Evolutionary conservation across 2,113 vertebrate genomes (phyloP).

Genomic region (Amphiprion ocellaris): DNA sequence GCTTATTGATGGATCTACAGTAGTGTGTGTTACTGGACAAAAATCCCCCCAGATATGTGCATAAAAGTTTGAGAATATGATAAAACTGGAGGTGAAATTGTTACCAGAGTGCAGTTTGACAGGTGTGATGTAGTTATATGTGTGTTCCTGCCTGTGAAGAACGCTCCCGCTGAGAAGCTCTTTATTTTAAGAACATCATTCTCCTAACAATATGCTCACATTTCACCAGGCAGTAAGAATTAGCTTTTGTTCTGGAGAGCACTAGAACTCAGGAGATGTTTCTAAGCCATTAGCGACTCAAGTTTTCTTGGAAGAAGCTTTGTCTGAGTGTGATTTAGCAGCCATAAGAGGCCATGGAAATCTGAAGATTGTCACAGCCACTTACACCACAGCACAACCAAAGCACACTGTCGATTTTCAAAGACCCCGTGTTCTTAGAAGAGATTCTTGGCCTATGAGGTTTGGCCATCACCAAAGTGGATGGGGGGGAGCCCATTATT

Average conservation of each 20-base stretch:
- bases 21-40: neutral
- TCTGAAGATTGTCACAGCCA: neutral
- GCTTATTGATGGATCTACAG: slow-evolving; percentile 33
- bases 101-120: neutral
- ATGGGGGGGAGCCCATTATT: neutral
- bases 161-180: neutral
- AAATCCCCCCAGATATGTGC: slow-evolving; percentile 10
- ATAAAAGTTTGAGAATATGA: slow-evolving; percentile 19
- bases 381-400: slow-evolving; percentile 11
- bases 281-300: slow-evolving; percentile 2
- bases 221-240: neutral
- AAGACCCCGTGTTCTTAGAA: neutral
- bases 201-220: slow-evolving; percentile 9
- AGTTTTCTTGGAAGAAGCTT: neutral
- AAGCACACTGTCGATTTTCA: neutral
- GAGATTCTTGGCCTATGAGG: neutral
- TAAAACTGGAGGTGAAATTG: neutral
- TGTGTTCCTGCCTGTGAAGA: neutral
- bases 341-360: neutral
- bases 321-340: neutral
- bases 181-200: slow-evolving; percentile 2
- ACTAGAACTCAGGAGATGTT: neutral
- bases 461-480: neutral
- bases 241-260: slow-evolving; percentile 2
- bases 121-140: neutral